Conservation (phyloP, 2,888 invertebrate genomes). For the Charanyca ferruginea region DNA sequence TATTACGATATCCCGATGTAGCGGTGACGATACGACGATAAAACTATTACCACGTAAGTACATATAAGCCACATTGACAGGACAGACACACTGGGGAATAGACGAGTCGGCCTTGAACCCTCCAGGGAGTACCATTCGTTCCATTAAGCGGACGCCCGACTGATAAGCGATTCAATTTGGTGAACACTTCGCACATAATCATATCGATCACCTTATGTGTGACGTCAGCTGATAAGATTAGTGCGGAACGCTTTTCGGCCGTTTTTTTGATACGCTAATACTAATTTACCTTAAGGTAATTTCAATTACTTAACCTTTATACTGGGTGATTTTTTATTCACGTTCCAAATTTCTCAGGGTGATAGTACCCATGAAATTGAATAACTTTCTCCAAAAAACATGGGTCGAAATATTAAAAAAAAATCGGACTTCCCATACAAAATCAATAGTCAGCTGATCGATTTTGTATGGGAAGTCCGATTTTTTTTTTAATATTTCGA, state of each 20-base stretch:
- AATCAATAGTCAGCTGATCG: too few relatives aligned
- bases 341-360: too few relatives aligned
- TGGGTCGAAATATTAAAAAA: too few relatives aligned
- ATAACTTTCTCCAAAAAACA: too few relatives aligned
- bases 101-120: constrained; percentile 70
- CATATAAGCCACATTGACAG: not conserved
- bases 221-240: constrained; percentile 64
- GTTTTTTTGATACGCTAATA: constrained; percentile 31
- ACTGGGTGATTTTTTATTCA: too few relatives aligned
- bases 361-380: too few relatives aligned
- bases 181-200: constrained; percentile 56
- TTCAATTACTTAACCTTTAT: not conserved
- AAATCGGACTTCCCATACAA: too few relatives aligned
- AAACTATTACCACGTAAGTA: constrained; percentile 31
- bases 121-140: constrained; percentile 64
- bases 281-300: constrained; percentile 32
- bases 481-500: too few relatives aligned
- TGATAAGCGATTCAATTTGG: constrained; percentile 61
- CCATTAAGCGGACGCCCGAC: constrained; percentile 60
- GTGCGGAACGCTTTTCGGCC: constrained; percentile 47
- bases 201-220: constrained; percentile 58
- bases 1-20: constrained; percentile 11
- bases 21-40: constrained; percentile 28
- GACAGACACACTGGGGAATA: constrained; percentile 52
- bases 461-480: too few relatives aligned